A percentile compares a stretch with the other conserved stretches of the same genome.
Evolutionary conservation across 1,140 invertebrate species (phyloP).

Genomic region (Neodiprion lecontei): DNA sequence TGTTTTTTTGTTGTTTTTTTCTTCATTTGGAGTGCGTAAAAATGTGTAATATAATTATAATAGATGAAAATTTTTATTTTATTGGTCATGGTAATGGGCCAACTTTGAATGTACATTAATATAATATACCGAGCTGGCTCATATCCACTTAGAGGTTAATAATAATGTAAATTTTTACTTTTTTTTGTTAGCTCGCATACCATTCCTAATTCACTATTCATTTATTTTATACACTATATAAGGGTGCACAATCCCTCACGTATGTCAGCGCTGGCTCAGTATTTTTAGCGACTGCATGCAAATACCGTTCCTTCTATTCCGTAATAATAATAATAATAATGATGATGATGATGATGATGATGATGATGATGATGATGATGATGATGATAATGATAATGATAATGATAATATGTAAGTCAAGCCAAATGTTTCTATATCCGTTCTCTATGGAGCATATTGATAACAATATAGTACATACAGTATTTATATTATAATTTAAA

Average conservation of each 20-base stretch:
- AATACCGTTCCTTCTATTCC: background rate
- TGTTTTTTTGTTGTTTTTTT: too few species aligned
- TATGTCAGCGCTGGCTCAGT: conserved; percentile 41
- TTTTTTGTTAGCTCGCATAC: conserved; percentile 50
- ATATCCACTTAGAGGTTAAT: conserved; percentile 50
- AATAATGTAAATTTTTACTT: conserved; percentile 11
- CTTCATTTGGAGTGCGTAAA: conserved; percentile 54
- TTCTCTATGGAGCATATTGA: too few species aligned
- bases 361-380: too few species aligned
- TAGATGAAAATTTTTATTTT: conserved; percentile 52
- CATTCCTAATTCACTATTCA: conserved; percentile 55
- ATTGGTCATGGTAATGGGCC: conserved; percentile 56
- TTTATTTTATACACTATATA: conserved; percentile 47
- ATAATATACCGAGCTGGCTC: conserved; percentile 59
- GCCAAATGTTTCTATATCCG: too few species aligned
- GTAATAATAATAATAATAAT: too few species aligned
- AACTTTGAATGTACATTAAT: conserved; percentile 61
- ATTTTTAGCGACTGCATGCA: conserved; percentile 29
- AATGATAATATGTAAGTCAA: too few species aligned
- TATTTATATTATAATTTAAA: too few species aligned
- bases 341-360: too few species aligned
- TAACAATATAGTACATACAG: too few species aligned
- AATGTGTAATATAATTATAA: conserved; percentile 49
- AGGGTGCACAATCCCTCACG: conserved; percentile 49
- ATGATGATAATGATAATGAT: too few species aligned